Base-by-base conservation (phyloP, 2,888 invertebrate genomes). In the Dusona sp. region DNA sequence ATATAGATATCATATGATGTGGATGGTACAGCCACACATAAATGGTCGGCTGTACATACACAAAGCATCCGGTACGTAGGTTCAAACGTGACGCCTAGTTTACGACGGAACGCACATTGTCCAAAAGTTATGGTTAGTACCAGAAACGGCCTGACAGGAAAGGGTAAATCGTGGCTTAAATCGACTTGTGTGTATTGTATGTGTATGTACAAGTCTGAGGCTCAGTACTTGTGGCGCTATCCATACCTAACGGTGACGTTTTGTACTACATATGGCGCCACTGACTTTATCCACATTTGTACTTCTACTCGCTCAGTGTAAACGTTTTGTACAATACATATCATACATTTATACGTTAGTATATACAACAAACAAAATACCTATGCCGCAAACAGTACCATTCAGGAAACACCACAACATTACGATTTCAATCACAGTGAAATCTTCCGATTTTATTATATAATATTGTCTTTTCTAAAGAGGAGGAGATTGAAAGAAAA, bases 341-440 rank as follows among this genome's bases (percentile, higher is more conserved):
- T 36, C 72, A 16, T 48, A 73, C 64, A 51, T 72, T 36, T 72
- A 61, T 42, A 65, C 79, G 61, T 70, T 33, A 42, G 33, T 45
- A 42, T 61, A 57, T 70, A 45, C 11, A 74, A 38, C 22, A 22
- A 57, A 61, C 57, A 70, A 22, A 65, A 64, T 48, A 72, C 72
- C 29, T 16, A 75, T 57, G 68, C 64, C 73, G 48, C 77, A 67
- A 65, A 29, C 79, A 6, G 42, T 51, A 36, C 77, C 45, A 48
- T 54, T 61, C 73, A 64, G 79, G 64, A 82, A 86, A 78, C 79
- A 70, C 86, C 87, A 78, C 88, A 77, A 87, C 89, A 88, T 92
- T 92, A 91, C 90, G 90, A 91, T 92, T 92, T 92, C 92, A 92
- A 92, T 92, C 92, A 92, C 91, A 73, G 84, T 65, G 89, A 88